Evolutionary conservation across 2,797 vertebrate genomes (phyloP).

Genomic region (Bufotes viridis): DNA sequence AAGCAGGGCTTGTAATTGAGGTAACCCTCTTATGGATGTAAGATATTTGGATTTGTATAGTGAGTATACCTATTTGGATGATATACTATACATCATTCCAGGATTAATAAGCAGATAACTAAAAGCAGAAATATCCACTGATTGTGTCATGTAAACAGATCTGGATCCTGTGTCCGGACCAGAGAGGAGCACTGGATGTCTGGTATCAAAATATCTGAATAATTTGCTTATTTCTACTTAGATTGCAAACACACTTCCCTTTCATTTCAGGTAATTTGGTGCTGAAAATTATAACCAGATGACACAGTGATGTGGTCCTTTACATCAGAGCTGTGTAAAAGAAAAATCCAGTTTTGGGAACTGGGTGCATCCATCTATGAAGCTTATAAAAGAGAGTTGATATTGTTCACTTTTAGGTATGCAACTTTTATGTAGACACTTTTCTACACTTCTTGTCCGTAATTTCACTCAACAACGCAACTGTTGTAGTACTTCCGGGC

Average conservation of each 20-base stretch:
- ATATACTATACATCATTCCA: background rate
- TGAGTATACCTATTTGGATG: background rate
- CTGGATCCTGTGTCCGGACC: background rate
- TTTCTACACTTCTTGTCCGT: no score
- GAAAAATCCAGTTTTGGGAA: background rate
- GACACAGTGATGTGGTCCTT: background rate
- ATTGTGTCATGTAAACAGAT: background rate
- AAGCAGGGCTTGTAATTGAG: background rate
- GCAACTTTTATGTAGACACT: no score
- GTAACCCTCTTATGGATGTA: background rate
- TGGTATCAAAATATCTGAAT: background rate
- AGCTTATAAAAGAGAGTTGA: no score
- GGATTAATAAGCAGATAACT: background rate
- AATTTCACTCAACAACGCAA: no score
- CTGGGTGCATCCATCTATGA: no score
- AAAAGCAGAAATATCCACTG: background rate
- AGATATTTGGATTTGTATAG: background rate
- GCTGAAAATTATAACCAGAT: background rate
- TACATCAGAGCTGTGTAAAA: background rate
- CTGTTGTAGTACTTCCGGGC: no score
- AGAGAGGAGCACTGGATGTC: background rate
- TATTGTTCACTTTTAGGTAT: no score
- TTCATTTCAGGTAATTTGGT: background rate
- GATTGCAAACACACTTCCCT: background rate
- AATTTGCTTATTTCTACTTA: slow-evolving; percentile 15